These are phyloP conservation scores for Lasioglossum zephyrum DNA, from an alignment of 2,888 invertebrate species.

Conservation along the genomic window DNA sequence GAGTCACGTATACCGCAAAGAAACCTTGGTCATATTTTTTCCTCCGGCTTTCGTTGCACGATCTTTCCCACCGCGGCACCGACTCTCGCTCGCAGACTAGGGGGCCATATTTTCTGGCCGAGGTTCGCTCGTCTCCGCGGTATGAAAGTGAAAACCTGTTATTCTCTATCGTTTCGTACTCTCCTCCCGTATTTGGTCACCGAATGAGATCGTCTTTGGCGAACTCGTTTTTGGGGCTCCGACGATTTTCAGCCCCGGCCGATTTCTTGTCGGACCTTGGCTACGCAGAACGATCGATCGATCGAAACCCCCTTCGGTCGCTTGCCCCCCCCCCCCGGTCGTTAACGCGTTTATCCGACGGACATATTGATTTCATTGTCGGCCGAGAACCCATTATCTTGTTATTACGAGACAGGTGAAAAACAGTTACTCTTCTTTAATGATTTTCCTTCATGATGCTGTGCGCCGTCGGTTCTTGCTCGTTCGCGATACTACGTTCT, in stretches of 20 bases:
- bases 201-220: conserved; percentile 53
- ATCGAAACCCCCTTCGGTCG: background rate
- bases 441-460: background rate
- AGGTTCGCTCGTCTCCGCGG: conserved; percentile 35
- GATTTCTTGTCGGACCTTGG: conserved; percentile 40
- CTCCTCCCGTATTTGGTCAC: conserved; percentile 67
- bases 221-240: conserved; percentile 47
- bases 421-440: background rate
- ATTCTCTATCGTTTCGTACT: conserved; percentile 64
- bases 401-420: background rate
- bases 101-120: conserved; percentile 56
- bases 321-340: conserved; percentile 13
- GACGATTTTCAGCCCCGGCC: conserved; percentile 44
- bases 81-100: conserved; percentile 28
- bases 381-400: background rate
- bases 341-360: conserved; percentile 31
- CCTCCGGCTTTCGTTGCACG: conserved; percentile 2
- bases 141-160: conserved; percentile 73
- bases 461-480: background rate
- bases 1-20: conserved; percentile 57
- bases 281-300: conserved; percentile 25
- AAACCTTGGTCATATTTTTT: conserved; percentile 56
- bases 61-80: conserved; percentile 47
- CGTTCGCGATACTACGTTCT: background rate
- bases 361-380: conserved; percentile 24